phyloP scores from a whole-genome alignment of 1,140 invertebrate species.

The Protaetia brevitarsis region DNA sequence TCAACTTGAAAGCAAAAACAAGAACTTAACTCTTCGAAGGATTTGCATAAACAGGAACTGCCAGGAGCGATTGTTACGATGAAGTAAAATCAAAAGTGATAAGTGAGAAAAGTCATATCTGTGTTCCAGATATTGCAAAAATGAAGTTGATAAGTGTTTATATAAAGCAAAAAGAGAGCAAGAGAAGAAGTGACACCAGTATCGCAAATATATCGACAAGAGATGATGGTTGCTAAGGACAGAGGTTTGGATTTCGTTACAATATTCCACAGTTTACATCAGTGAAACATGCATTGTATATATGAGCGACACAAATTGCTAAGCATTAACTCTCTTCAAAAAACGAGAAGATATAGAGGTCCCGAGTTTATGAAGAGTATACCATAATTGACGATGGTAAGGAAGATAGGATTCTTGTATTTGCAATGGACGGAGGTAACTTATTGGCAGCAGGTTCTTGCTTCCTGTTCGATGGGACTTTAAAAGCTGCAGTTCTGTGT shows the following conservation, averaged over 20 bases:
- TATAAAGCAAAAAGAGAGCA: background rate
- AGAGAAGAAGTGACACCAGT: background rate
- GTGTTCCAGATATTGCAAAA: background rate
- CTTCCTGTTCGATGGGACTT: no score
- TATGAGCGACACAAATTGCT: no score
- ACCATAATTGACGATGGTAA: background rate
- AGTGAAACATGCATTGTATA: background rate
- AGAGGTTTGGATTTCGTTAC: background rate
- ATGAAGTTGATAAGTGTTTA: background rate
- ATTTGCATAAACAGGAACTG: no score
- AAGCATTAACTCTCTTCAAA: no score
- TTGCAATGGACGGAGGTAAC: no score
- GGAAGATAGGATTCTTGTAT: background rate
- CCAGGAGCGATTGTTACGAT: no score
- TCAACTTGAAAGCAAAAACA: no score
- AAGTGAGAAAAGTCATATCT: background rate
- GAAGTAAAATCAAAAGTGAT: background rate
- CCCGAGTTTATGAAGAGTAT: no score
- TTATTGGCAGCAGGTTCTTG: no score
- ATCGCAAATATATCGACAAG: background rate
- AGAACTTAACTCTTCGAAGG: no score
- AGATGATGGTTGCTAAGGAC: background rate
- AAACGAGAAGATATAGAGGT: no score
- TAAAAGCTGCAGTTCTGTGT: background rate
- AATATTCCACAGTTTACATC: no score